Evolutionary conservation across 2,888 invertebrate genomes (phyloP).

Genomic region (Odontomyia ornata): DNA sequence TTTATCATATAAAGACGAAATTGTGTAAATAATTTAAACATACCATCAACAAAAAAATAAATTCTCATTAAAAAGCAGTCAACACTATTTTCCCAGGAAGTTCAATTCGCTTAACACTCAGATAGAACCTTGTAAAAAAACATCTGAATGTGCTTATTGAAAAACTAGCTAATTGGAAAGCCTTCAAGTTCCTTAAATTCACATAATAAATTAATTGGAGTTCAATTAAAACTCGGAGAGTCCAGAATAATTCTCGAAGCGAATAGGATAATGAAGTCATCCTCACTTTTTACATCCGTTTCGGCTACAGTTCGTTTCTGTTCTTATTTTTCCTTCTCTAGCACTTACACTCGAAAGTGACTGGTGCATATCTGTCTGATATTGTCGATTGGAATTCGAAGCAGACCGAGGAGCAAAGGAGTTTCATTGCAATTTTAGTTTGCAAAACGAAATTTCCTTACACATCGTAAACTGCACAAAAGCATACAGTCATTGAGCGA

Average conservation of each 20-base stretch:
- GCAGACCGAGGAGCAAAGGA: too few relatives aligned
- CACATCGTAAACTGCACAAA: not conserved
- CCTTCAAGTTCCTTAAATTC: not conserved
- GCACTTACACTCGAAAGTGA: not conserved
- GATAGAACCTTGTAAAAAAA: too few relatives aligned
- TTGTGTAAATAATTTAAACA: too few relatives aligned
- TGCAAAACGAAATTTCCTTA: not conserved
- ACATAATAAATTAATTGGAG: conserved; percentile 28
- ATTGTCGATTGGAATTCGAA: too few relatives aligned
- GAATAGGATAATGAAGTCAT: conserved; percentile 27
- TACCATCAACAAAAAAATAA: too few relatives aligned
- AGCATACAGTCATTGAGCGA: conserved; percentile 10
- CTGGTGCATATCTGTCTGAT: too few relatives aligned
- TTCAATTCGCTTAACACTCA: too few relatives aligned
- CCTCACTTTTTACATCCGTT: not conserved
- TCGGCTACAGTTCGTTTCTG: not conserved
- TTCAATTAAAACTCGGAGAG: conserved; percentile 26
- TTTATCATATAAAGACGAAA: too few relatives aligned
- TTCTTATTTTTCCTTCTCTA: not conserved
- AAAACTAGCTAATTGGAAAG: not conserved
- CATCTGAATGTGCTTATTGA: not conserved
- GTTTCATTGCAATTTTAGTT: not conserved
- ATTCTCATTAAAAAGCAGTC: too few relatives aligned
- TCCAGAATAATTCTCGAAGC: not conserved
- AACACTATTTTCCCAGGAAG: too few relatives aligned